A percentile compares a stretch with the other conserved stretches of the same genome.
Conservation (phyloP, 2,888 invertebrate genomes). For the Abrostola triplasia region DNA sequence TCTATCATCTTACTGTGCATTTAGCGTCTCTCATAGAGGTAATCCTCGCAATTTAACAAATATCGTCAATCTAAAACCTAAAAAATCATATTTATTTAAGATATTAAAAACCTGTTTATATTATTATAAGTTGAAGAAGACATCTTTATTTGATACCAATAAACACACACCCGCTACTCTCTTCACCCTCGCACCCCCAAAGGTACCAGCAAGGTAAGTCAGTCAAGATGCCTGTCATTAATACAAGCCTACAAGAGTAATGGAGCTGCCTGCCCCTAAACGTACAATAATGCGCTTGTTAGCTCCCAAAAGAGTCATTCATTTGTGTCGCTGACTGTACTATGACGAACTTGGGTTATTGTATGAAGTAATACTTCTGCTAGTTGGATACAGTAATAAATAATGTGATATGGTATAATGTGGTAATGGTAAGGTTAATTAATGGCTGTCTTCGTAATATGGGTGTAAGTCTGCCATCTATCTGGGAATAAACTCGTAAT, state of each 20-base stretch:
- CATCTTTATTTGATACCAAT: not conserved
- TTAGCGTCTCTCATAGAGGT: no score
- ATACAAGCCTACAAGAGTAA: slow-evolving; percentile 79
- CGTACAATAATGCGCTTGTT: slow-evolving; percentile 78
- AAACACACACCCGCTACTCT: slow-evolving; percentile 33
- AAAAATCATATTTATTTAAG: no score
- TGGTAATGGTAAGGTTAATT: not conserved
- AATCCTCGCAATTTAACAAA: no score
- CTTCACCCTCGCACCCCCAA: slow-evolving; percentile 45
- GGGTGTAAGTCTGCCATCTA: no score
- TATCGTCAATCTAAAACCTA: no score
- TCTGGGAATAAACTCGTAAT: no score
- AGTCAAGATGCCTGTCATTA: slow-evolving; percentile 83
- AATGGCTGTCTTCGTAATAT: no score
- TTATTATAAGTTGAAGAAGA: no score
- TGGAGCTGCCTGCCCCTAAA: slow-evolving; percentile 70
- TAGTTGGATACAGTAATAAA: not conserved
- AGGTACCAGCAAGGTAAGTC: slow-evolving; percentile 77
- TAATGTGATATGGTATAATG: not conserved
- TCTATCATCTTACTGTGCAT: no score
- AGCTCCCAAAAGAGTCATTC: slow-evolving; percentile 70
- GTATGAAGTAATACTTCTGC: not conserved
- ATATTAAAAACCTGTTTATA: no score
- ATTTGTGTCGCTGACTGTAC: slow-evolving; percentile 34
- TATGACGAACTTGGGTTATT: not conserved